Evolutionary conservation across 2,888 invertebrate species (phyloP).

Genomic region (Cephus pulcher): DNA sequence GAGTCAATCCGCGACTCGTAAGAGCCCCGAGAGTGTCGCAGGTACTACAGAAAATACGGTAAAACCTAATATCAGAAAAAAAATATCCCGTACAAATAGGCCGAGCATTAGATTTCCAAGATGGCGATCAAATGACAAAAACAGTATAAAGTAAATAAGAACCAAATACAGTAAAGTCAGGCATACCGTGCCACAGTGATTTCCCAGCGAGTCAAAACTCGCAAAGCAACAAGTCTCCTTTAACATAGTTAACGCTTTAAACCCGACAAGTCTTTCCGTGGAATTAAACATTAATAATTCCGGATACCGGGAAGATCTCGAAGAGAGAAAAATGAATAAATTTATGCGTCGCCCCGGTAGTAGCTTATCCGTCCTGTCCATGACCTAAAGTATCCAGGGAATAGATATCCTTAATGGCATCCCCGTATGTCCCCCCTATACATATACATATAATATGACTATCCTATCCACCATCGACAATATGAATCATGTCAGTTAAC

Average conservation of each 20-base stretch:
- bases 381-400: slow-evolving; percentile 1
- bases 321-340: slow-evolving; percentile 18
- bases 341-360: neutral
- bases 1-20: slow-evolving; percentile 10
- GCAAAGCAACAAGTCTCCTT: neutral
- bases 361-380: neutral
- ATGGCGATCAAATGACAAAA: slow-evolving; percentile 25
- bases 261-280: neutral
- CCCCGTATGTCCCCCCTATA: neutral
- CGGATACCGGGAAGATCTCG: slow-evolving; percentile 7
- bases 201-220: neutral
- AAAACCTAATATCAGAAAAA: neutral
- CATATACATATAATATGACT: neutral
- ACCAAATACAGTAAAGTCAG: neutral
- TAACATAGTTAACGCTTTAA: neutral
- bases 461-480: neutral
- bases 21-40: slow-evolving; percentile 8
- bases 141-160: slow-evolving; percentile 7
- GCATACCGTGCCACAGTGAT: neutral
- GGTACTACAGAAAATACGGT: neutral
- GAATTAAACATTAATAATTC: neutral
- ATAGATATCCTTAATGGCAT: neutral
- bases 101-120: slow-evolving; percentile 29
- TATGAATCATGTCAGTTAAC: neutral
- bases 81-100: slow-evolving; percentile 6